Evolutionary conservation across 2,888 invertebrate genomes (phyloP).

Genomic region (Melieria omissa): DNA sequence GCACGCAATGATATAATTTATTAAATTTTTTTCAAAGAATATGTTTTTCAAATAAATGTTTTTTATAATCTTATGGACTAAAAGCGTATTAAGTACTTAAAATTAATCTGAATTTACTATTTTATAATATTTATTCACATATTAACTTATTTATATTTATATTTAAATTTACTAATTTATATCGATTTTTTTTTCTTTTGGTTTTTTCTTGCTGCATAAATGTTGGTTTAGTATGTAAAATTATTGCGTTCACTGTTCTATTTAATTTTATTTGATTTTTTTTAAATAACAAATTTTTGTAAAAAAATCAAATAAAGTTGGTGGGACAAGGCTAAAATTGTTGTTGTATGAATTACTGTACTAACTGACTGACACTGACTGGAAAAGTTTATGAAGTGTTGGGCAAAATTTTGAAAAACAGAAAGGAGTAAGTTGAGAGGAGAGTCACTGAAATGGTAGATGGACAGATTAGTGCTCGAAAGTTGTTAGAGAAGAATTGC

Average conservation of each 20-base stretch:
- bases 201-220: slow-evolving; percentile 9
- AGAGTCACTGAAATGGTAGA: too few species aligned
- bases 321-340: background rate
- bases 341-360: background rate
- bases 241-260: slow-evolving; percentile 9
- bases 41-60: slow-evolving; percentile 24
- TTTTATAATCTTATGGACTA: slow-evolving; percentile 65
- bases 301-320: slow-evolving; percentile 15
- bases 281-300: slow-evolving; percentile 17
- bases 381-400: background rate
- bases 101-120: background rate
- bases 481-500: too few species aligned
- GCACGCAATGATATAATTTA: slow-evolving; percentile 1
- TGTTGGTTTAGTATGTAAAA: background rate
- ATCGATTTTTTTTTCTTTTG: slow-evolving; percentile 30
- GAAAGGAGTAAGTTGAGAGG: too few species aligned
- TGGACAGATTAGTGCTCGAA: too few species aligned
- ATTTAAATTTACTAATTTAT: background rate
- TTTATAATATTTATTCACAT: too few species aligned
- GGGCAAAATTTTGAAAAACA: background rate
- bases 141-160: too few species aligned
- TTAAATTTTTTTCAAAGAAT: slow-evolving; percentile 23
- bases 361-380: background rate
- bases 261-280: background rate
- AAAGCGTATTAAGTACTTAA: slow-evolving; percentile 66